These are phyloP conservation scores for Todus mexicanus DNA, from an alignment of 2,797 vertebrate species.

Conservation along the genomic window DNA sequence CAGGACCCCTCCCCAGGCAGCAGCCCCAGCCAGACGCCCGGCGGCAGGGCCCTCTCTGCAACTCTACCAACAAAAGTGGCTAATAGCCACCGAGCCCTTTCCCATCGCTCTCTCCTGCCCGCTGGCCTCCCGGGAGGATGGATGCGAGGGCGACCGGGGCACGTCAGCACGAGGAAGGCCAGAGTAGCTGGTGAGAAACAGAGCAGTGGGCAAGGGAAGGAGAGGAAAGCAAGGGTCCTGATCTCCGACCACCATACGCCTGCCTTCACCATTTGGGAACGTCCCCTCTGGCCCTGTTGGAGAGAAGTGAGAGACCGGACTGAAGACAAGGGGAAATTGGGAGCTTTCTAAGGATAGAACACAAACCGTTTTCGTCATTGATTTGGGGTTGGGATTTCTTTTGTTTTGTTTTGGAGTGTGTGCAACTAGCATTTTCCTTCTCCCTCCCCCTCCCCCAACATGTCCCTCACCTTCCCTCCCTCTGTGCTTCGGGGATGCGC, in stretches of 20 bases:
- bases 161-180: not conserved
- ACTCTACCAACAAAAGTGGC: constrained; percentile 46
- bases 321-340: constrained; percentile 29
- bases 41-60: constrained; percentile 63
- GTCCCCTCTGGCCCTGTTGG: constrained; percentile 29
- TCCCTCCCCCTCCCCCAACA: not conserved
- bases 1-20: constrained; percentile 61
- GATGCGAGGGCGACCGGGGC: constrained; percentile 7
- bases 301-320: constrained; percentile 25
- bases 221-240: constrained; percentile 15
- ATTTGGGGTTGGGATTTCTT: not conserved
- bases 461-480: constrained; percentile 21
- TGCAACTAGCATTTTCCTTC: constrained; percentile 52
- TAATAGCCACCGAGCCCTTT: constrained; percentile 38
- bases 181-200: constrained; percentile 19
- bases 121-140: not conserved
- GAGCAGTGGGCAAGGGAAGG: constrained; percentile 10
- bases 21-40: constrained; percentile 51
- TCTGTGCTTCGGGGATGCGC: constrained; percentile 40
- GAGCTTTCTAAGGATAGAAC: constrained; percentile 42
- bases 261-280: constrained; percentile 21
- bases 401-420: constrained; percentile 52
- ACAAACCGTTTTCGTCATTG: constrained; percentile 17
- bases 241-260: not conserved
- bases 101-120: not conserved